Evolutionary conservation across 2,113 vertebrate species (phyloP), one percentile per base, ranked within the genome.

Genomic region (Antechinus flavipes): DNA sequence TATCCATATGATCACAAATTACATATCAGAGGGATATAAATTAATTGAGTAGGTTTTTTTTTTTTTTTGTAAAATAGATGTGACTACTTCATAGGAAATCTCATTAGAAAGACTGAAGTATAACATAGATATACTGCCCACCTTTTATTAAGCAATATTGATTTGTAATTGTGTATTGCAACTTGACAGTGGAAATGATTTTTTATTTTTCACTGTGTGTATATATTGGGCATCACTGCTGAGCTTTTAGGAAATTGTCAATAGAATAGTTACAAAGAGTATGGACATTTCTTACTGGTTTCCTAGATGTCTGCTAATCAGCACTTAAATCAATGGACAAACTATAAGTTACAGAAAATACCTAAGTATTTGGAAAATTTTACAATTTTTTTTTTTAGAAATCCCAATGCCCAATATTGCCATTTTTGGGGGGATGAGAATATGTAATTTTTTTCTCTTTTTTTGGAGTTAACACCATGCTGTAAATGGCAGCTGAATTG

Each of bases 341-440:
- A 94, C 91, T 11, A 42, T 49, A 94, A 94, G 27, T 56, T 89
- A 96, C 92, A 92, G 76, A 92, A 89, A 91, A 91, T 91, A 27
- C n/a, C 42, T 42, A 90, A 2, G 24, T 90, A 14, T 16, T 95
- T 93, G 91, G 27, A 53, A 47, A 42, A 11, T 1, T 93, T 2
- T 93, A 27, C 61, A 14, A 22, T 42, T 23, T 6, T 22, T 16
- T 9, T 42, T 42, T 42, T 1, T n/a, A 23, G 9, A 96, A 93
- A 93, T 94, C 95, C 16, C 3, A 91, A 90, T 90, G 56, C 14
- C 56, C 27, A 3, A 8, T 90, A 56, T 93, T 95, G 93, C 35
- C 42, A 68, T 68, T 3, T 92, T 94, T 94, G 1, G 24, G 9
- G 24, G 9, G 16, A 91, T 92, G 93, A 90, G 96, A 97, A 52